A percentile compares a stretch with the other conserved stretches of the same genome.
Evolutionary conservation across 2,113 vertebrate genomes (phyloP).

Genomic region (Aldabrachelys gigantea): DNA sequence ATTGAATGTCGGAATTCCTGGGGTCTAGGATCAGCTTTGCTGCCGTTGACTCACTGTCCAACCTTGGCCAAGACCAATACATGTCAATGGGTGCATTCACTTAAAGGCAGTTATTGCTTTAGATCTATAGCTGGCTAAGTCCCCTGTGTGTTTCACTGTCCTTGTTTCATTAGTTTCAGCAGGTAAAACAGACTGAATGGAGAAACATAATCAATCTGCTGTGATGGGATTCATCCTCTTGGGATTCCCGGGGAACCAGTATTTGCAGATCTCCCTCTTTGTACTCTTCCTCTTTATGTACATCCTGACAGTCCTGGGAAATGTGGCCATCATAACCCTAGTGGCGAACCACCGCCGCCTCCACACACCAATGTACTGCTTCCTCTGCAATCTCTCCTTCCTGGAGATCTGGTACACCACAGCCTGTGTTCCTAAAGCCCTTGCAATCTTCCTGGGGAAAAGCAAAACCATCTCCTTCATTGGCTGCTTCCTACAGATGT

Average conservation of each 20-base stretch:
- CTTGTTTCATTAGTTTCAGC: not conserved
- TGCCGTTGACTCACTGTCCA: not conserved
- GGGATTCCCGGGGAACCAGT: not conserved
- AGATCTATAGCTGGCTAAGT: not conserved
- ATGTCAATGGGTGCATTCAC: not conserved
- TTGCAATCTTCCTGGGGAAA: too few species aligned
- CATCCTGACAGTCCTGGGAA: not conserved
- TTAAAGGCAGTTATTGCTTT: not conserved
- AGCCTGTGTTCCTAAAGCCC: too few species aligned
- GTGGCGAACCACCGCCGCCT: not conserved
- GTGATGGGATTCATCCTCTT: not conserved
- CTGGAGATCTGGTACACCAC: too few species aligned
- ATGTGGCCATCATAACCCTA: not conserved
- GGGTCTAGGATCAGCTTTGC: not conserved
- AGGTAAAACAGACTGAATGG: not conserved
- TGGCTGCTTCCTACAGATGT: too few species aligned
- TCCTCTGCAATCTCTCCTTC: too few species aligned
- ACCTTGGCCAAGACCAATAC: not conserved
- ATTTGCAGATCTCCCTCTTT: conserved; percentile 2
- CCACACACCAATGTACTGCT: too few species aligned
- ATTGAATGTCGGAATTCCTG: not conserved
- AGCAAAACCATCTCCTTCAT: too few species aligned
- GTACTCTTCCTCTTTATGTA: not conserved
- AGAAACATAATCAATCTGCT: not conserved
- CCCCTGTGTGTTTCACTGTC: not conserved